A percentile compares a stretch with the other conserved stretches of the same genome.
Evolutionary conservation across 1,140 invertebrate genomes (phyloP).

Genomic region (Parapsyche elsis): DNA sequence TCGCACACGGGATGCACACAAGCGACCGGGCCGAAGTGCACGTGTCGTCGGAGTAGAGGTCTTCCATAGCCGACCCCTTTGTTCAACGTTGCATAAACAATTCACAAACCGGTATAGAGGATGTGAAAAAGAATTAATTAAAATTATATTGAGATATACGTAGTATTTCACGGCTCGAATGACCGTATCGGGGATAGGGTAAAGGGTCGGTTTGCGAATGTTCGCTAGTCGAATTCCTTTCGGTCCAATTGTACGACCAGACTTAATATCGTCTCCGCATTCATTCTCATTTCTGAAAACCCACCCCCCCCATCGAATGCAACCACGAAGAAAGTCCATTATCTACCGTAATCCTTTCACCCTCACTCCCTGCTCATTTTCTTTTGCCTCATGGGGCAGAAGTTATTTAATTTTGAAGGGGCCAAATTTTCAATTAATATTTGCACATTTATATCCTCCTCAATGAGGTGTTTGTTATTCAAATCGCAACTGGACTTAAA

Average conservation of each 20-base stretch:
- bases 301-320: not conserved
- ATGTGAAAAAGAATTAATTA: too few relatives aligned
- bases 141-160: too few relatives aligned
- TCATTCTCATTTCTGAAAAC: conserved; percentile 10
- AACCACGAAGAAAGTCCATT: not conserved
- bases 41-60: too few relatives aligned
- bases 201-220: too few relatives aligned
- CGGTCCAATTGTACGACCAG: not conserved
- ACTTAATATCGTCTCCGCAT: conserved; percentile 19
- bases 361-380: not conserved
- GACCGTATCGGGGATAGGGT: not conserved
- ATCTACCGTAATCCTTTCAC: conserved; percentile 8
- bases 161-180: not conserved
- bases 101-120: too few relatives aligned
- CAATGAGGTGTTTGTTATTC: too few relatives aligned
- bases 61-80: too few relatives aligned
- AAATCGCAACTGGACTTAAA: too few relatives aligned
- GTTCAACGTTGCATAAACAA: too few relatives aligned
- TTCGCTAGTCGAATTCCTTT: not conserved
- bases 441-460: too few relatives aligned
- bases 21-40: not conserved
- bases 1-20: conserved; percentile 23
- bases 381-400: not conserved
- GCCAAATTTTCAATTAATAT: too few relatives aligned
- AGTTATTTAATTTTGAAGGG: too few relatives aligned